phyloP scores from a whole-genome alignment of 2,888 invertebrate genomes.

The Hermaeophaga mercurialis region DNA sequence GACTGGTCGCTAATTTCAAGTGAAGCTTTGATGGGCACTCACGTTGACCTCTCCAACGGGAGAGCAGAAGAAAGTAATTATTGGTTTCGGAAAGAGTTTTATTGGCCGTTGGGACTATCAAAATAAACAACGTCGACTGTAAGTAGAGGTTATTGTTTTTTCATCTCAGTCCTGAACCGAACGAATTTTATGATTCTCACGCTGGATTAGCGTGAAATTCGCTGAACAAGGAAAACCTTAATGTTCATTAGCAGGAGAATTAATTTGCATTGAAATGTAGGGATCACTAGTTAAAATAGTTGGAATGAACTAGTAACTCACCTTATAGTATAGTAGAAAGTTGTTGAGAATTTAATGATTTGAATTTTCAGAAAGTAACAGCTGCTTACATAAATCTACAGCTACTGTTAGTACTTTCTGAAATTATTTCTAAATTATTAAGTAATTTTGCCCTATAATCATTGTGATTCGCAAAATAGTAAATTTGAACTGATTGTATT shows the following conservation, averaged over 20 bases:
- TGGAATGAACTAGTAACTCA: too few relatives aligned
- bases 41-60: conserved; percentile 30
- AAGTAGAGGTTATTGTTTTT: conserved; percentile 33
- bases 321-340: too few relatives aligned
- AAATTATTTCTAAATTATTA: too few relatives aligned
- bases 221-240: neutral
- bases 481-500: too few relatives aligned
- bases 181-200: conserved; percentile 15
- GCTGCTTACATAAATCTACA: too few relatives aligned
- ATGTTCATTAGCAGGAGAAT: neutral
- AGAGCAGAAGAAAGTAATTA: conserved; percentile 35
- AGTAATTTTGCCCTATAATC: too few relatives aligned
- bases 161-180: conserved; percentile 1
- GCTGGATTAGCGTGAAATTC: conserved; percentile 7
- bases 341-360: too few relatives aligned
- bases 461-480: too few relatives aligned
- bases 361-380: too few relatives aligned
- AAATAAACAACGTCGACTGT: conserved; percentile 34
- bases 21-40: conserved; percentile 32
- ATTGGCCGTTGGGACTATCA: conserved; percentile 37
- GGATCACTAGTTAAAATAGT: too few relatives aligned
- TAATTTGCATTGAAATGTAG: conserved; percentile 1
- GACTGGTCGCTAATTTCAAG: conserved; percentile 37
- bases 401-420: too few relatives aligned
- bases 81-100: conserved; percentile 31